Conservation (phyloP, 2,888 invertebrate genomes). For the Drosophila acutilabella region DNA sequence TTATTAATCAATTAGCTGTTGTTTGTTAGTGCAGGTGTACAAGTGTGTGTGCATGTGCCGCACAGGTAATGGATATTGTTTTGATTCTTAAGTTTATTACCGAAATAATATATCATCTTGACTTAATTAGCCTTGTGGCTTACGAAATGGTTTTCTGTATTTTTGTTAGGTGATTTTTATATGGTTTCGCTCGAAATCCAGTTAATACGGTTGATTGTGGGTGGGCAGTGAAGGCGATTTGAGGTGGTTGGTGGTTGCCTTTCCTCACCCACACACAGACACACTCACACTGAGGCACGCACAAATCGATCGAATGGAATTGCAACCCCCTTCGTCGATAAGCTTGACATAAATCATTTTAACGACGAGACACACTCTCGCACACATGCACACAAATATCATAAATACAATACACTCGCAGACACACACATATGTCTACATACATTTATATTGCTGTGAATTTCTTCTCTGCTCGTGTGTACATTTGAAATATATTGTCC, state of each 20-base stretch:
- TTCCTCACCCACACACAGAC: constrained; percentile 3
- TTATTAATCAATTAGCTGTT: constrained; percentile 52
- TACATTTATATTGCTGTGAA: constrained; percentile 20
- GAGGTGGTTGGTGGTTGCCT: constrained; percentile 17
- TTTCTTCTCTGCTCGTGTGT: constrained; percentile 32
- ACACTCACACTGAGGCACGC: neutral
- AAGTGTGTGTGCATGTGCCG: neutral
- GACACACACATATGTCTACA: constrained; percentile 8
- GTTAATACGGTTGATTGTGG: too few relatives aligned
- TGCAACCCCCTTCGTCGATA: constrained; percentile 55
- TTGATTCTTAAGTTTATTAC: constrained; percentile 17
- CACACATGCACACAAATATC: neutral
- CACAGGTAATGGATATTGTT: constrained; percentile 13
- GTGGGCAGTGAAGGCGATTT: too few relatives aligned
- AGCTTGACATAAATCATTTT: constrained; percentile 76
- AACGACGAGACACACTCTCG: constrained; percentile 39
- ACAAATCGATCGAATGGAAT: constrained; percentile 35
- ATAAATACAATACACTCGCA: neutral
- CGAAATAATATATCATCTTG: constrained; percentile 6
- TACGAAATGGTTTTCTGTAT: neutral
- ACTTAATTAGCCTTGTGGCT: constrained; percentile 35
- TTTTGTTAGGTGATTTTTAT: constrained; percentile 12
- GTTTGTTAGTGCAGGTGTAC: neutral
- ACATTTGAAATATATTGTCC: constrained; percentile 68
- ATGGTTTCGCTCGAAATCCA: too few relatives aligned